Evolutionary conservation across 2,113 vertebrate genomes (phyloP), one percentile per base, ranked within the genome.

Genomic region (Edolisoma coerulescens): DNA sequence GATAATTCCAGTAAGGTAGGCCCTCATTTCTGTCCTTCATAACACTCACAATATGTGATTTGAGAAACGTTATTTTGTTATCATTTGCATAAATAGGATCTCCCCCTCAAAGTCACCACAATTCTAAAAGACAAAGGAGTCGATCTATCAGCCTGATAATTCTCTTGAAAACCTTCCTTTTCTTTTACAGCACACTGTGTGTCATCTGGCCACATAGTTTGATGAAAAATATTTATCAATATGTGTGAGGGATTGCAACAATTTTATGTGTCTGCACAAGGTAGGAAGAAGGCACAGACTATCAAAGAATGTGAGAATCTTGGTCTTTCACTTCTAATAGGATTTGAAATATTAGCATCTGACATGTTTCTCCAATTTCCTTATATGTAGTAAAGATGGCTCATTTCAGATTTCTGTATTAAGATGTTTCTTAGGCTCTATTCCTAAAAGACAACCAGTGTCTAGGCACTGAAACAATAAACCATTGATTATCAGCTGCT

Each of bases 101-200:
- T 75, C 23, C 23, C 42, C 47, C 24, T 87, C 52, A 56, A 57
- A 56, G 26, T 60, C 41, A 56, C 52, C 30, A 74, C 49, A 47
- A 21, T 59, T 70, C 70, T 68, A 56, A 78, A 89, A 75, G 15
- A 52, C 30, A 59, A 47, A 75, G 10, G 68, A 74, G 10, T 27
- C 0, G 0, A 67, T 87, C 23, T 84, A 22, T 64, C 1, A 1
- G 24, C 12, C 83, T 3, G 1, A 7, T 71, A 82, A 79, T 75
- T 93, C n/a, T 65, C 37, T 79, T n/a, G 32, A 61, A 87, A 91
- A 53, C 4, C 10, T 95, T 84, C 9, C 23, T 87, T 78, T 89
- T 71, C 23, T 84, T 93, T 67, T 77, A 67, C 41, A 75, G 11
- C 12, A 45, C 21, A 39, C 12, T 6, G 6, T 75, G 17, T 73